Evolutionary conservation across 2,113 vertebrate genomes (phyloP), one percentile per base, ranked within the genome.

Genomic region (Mesembrinibis cayennensis): DNA sequence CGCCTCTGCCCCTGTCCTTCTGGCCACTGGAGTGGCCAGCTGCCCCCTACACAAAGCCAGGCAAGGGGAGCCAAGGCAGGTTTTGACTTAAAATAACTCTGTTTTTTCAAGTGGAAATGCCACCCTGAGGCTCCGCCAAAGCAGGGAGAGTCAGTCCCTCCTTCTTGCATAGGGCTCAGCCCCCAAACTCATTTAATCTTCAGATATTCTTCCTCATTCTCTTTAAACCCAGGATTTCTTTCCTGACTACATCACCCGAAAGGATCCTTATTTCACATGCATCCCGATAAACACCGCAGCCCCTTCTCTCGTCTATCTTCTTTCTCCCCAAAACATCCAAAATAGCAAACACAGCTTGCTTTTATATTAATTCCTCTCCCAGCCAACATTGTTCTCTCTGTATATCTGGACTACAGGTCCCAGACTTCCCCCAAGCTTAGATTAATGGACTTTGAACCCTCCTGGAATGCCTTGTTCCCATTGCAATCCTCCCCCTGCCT

Each of bases 1-100:
- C 1, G 0, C 20, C 55, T 22, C 13, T 56, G 36, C 1, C 45
- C n/a, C 29, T 0, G 0, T 16, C 65, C 66, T 56, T 16, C 65
- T 6, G 82, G 30, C 11, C 70, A 40, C 45, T 0, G 0, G 45
- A 7, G 27, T 63, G 67, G 26, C 16, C 23, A 30, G 8, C 6
- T 67, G 2, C 7, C 7, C 49, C 16, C 45, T 38, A 11, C 13
- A 20, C 5, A 17, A n/a, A 58, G 22, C 40, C 40, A 69, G 62
- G 26, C 65, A 58, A 89, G 21, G 50, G 27, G 6, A 79, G 11
- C 10, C 62, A 55, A 32, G 83, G 23, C 10, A 62, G 19, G 9
- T 34, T 90, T 63, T 16, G 47, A 55, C 29, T 50, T 47, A 47
- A 90, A 85, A 90, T 1, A 32, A 5, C 10, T 5, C 3, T 2